These are phyloP conservation scores for Elephas maximus DNA, from an alignment of 2,113 vertebrate genomes.

Conservation along the genomic window DNA sequence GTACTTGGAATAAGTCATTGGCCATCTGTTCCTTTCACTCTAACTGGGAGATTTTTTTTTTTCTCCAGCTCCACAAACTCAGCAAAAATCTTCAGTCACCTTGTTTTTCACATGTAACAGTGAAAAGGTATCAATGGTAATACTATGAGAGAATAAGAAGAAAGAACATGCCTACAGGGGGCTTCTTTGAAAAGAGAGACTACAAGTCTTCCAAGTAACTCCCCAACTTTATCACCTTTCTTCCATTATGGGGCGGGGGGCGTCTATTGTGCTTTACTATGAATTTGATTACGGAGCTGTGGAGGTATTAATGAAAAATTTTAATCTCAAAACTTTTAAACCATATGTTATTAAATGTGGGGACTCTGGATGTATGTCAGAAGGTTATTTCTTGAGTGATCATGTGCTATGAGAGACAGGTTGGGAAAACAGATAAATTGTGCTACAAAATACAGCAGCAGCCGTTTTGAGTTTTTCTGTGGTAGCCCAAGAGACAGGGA, in stretches of 20 bases:
- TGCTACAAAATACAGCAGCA: neutral
- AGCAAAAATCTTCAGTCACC: neutral
- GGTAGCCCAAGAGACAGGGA: neutral
- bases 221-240: neutral
- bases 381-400: neutral
- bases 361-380: neutral
- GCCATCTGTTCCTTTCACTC: neutral
- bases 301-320: neutral
- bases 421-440: neutral
- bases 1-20: neutral
- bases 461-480: neutral
- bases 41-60: neutral
- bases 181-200: neutral
- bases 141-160: neutral
- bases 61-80: neutral
- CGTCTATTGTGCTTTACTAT: neutral
- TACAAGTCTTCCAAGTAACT: neutral
- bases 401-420: neutral
- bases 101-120: neutral
- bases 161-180: neutral
- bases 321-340: neutral
- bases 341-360: neutral
- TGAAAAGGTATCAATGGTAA: neutral
- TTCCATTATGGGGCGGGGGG: neutral
- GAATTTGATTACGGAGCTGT: neutral